Evolutionary conservation across 2,797 vertebrate species (phyloP).

Genomic region (Cryptoblepharus egeriae): DNA sequence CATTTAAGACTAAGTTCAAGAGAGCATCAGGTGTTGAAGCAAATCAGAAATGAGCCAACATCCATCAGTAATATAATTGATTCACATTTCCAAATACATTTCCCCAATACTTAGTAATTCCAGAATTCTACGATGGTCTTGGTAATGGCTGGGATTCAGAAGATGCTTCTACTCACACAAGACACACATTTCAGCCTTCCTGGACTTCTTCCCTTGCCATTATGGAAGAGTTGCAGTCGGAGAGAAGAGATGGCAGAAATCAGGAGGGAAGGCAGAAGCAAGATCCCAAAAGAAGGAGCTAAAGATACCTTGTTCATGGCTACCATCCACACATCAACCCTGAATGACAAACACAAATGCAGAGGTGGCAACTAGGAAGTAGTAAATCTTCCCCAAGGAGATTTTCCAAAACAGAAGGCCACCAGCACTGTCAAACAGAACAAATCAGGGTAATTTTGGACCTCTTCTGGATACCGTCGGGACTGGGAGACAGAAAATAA

Average conservation of each 20-base stretch:
- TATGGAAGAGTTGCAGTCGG: not conserved
- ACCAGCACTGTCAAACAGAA: not conserved
- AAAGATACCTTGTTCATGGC: not conserved
- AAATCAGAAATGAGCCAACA: not conserved
- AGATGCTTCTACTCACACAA: not conserved
- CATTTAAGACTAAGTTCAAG: not conserved
- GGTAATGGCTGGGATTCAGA: not conserved
- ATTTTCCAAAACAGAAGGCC: constrained; percentile 11
- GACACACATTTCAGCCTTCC: not conserved
- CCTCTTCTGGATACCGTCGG: constrained; percentile 1
- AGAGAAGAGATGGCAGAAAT: too few relatives aligned
- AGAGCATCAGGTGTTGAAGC: not conserved
- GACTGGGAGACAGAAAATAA: not conserved
- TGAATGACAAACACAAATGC: not conserved
- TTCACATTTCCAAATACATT: not conserved
- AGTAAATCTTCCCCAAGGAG: not conserved
- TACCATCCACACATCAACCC: not conserved
- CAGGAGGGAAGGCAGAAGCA: not conserved
- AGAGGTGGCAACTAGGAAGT: not conserved
- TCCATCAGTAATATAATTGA: not conserved
- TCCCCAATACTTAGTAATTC: not conserved
- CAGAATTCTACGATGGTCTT: too few relatives aligned
- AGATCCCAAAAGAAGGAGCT: not conserved
- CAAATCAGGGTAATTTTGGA: not conserved
- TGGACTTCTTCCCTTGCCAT: not conserved